Percentiles rank a stretch among this genome's conserved stretches.
Conservation (phyloP, 2,113 vertebrate genomes). For the Ptychochromis oligacanthus region DNA sequence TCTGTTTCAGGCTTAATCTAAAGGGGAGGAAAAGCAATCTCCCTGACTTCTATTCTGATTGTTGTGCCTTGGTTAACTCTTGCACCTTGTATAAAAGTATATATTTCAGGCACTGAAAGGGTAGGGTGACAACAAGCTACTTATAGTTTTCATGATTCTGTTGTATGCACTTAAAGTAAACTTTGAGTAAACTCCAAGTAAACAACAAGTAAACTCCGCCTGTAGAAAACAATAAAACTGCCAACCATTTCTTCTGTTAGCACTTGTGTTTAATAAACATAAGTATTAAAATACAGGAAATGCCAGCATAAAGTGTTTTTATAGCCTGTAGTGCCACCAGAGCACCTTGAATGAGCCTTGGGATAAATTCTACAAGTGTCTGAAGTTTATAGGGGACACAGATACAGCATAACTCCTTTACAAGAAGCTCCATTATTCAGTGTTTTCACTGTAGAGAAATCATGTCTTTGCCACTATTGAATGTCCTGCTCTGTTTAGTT, state of each 20-base stretch:
- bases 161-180: constrained; percentile 8
- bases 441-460: constrained; percentile 39
- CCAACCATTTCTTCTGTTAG: constrained; percentile 4
- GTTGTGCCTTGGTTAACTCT: constrained; percentile 31
- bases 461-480: constrained; percentile 7
- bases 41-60: constrained; percentile 8
- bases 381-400: constrained; percentile 3
- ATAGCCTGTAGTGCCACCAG: constrained; percentile 22
- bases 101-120: constrained; percentile 5
- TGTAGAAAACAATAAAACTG: constrained; percentile 9
- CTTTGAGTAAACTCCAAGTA: too few species aligned
- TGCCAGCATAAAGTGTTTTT: constrained; percentile 22
- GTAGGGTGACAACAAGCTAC: constrained; percentile 15
- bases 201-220: neutral
- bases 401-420: constrained; percentile 17
- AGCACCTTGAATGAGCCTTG: constrained; percentile 11
- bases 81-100: constrained; percentile 13
- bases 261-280: constrained; percentile 34
- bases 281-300: constrained; percentile 32
- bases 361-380: constrained; percentile 20
- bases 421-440: constrained; percentile 40
- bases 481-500: constrained; percentile 16
- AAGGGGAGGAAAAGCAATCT: constrained; percentile 40
- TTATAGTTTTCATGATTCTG: constrained; percentile 16
- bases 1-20: constrained; percentile 45